Conservation (phyloP, 1,140 invertebrate genomes). For the Drosophila carrolli region DNA sequence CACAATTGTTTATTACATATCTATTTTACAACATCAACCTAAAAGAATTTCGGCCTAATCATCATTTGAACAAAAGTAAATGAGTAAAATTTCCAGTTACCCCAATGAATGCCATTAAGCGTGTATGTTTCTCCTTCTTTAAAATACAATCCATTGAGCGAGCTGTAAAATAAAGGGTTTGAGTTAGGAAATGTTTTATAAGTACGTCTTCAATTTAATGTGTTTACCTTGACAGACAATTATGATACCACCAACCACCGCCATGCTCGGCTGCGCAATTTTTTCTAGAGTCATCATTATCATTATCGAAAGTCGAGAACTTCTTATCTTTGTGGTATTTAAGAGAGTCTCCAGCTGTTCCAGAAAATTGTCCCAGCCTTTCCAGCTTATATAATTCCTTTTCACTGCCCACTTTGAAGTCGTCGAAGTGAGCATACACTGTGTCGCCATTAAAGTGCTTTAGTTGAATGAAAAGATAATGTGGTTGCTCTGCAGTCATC, state of each 20-base stretch:
- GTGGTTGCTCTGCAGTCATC: constrained; percentile 86
- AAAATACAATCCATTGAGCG: constrained; percentile 6
- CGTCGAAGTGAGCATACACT: constrained; percentile 87
- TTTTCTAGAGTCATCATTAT: not conserved
- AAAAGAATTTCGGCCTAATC: not conserved
- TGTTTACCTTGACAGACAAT: constrained; percentile 2
- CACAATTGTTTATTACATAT: not conserved
- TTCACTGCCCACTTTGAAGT: constrained; percentile 88
- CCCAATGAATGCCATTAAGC: not conserved
- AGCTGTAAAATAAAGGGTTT: not conserved
- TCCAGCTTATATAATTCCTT: constrained; percentile 87
- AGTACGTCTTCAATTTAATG: not conserved
- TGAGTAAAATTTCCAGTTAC: not conserved
- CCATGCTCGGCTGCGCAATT: not conserved
- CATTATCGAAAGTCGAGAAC: constrained; percentile 8
- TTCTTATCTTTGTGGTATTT: not conserved
- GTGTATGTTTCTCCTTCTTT: not conserved
- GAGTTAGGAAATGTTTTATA: no score
- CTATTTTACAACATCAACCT: not conserved
- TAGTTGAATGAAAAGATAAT: constrained; percentile 87
- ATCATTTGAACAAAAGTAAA: not conserved
- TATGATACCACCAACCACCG: constrained; percentile 18
- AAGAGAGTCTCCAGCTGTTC: constrained; percentile 29
- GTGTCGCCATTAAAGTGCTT: constrained; percentile 86
- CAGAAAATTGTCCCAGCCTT: constrained; percentile 88